Conservation (phyloP, 2,797 vertebrate species). For the Phyllotis vaccarum region DNA sequence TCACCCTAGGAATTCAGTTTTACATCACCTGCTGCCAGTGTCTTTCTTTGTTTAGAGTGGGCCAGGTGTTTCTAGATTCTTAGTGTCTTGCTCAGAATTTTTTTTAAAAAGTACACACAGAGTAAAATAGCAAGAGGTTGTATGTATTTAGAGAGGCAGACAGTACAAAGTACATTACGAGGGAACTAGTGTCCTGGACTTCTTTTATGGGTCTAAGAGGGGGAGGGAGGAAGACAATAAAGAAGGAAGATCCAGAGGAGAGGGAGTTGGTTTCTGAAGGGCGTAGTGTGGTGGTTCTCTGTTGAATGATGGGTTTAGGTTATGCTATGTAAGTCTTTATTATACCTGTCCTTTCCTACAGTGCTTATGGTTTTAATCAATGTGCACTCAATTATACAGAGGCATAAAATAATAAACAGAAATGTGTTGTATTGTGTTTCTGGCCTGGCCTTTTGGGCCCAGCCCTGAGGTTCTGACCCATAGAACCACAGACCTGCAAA, state of each 20-base stretch:
- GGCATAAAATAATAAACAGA: not conserved
- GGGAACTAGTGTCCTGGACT: not conserved
- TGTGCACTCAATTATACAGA: not conserved
- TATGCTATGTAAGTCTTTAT: not conserved
- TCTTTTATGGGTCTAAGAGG: not conserved
- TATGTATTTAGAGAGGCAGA: not conserved
- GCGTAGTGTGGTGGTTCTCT: not conserved
- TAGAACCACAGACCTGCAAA: no score
- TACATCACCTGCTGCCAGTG: not conserved
- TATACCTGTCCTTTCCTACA: not conserved
- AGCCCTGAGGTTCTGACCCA: no score
- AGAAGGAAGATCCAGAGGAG: not conserved
- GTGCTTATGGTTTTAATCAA: not conserved
- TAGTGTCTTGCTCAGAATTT: not conserved
- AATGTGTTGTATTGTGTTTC: no score
- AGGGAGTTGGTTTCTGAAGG: not conserved
- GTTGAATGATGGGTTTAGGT: not conserved
- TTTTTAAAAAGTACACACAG: not conserved
- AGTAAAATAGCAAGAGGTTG: not conserved
- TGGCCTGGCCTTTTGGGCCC: no score
- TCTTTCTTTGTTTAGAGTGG: not conserved
- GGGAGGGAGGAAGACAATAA: not conserved
- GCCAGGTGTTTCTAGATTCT: not conserved
- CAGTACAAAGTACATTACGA: not conserved
- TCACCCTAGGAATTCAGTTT: not conserved